Evolutionary conservation across 2,888 invertebrate genomes (phyloP).

Genomic region (Synanthedon tipuliformis): DNA sequence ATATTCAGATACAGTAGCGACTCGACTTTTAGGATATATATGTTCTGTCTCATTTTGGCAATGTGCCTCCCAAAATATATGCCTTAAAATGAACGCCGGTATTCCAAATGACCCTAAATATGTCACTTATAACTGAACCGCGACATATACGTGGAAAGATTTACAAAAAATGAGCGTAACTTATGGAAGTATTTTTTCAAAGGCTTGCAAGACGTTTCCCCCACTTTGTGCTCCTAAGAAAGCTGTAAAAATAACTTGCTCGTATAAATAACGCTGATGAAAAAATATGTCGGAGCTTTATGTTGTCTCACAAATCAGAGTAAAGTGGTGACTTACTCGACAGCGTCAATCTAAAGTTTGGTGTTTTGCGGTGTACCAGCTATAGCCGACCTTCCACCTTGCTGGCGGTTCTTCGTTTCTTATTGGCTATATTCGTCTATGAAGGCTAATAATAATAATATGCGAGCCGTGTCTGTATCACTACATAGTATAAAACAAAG

Average conservation of each 20-base stretch:
- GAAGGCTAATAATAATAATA: too few species aligned
- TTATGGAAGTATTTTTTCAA: conserved; percentile 44
- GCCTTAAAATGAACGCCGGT: neutral
- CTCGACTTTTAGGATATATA: neutral
- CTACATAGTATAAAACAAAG: too few species aligned
- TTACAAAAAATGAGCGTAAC: conserved; percentile 26
- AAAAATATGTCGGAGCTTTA: conserved; percentile 39
- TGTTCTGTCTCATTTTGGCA: neutral
- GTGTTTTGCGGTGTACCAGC: neutral
- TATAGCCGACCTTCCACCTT: too few species aligned
- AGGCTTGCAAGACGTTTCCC: conserved; percentile 34
- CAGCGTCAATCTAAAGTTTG: conserved; percentile 19
- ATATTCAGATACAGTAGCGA: too few species aligned
- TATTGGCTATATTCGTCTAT: too few species aligned
- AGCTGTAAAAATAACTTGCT: conserved; percentile 44
- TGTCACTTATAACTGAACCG: conserved; percentile 20
- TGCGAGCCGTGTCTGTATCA: too few species aligned
- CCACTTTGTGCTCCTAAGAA: conserved; percentile 39
- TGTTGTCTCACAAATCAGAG: conserved; percentile 40
- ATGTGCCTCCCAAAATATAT: neutral
- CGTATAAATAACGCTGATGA: conserved; percentile 48
- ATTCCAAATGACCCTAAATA: conserved; percentile 13
- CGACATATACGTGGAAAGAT: conserved; percentile 19
- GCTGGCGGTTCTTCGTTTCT: too few species aligned
- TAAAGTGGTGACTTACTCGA: conserved; percentile 26